These are phyloP conservation scores for Acanthococcus lagerstroemiae DNA, from an alignment of 2,888 invertebrate genomes.

Conservation along the genomic window DNA sequence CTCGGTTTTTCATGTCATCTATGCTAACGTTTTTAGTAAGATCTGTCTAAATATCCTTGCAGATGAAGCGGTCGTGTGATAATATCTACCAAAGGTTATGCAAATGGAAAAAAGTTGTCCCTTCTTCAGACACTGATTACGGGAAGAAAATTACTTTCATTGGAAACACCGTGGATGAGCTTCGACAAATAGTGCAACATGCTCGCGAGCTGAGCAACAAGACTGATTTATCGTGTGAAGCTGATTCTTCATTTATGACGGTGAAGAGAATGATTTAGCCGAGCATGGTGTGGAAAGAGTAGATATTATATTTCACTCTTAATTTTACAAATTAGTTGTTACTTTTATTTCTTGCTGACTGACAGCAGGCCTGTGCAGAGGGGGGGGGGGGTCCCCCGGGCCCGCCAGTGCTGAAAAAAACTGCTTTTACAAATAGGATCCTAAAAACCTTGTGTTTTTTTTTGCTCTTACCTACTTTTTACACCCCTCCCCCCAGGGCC, in stretches of 20 bases:
- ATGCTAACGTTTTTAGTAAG: not conserved
- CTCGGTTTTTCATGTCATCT: not conserved
- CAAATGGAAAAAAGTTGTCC: constrained; percentile 7
- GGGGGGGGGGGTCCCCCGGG: too few species aligned
- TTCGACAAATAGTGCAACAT: constrained; percentile 6
- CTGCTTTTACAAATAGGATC: too few species aligned
- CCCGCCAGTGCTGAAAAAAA: too few species aligned
- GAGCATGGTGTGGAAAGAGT: too few species aligned
- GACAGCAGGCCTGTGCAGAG: too few species aligned
- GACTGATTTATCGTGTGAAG: constrained; percentile 5
- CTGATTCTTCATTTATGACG: constrained; percentile 13
- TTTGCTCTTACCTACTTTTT: too few species aligned
- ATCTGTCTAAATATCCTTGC: not conserved
- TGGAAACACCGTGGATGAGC: constrained; percentile 9
- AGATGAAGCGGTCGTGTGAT: constrained; percentile 11
- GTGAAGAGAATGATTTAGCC: not conserved
- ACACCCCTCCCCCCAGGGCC: too few species aligned
- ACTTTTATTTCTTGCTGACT: too few species aligned
- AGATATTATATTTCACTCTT: too few species aligned
- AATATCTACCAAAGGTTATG: constrained; percentile 10
- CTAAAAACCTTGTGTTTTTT: not conserved
- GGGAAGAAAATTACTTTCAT: constrained; percentile 5
- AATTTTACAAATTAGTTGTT: too few species aligned
- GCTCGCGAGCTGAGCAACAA: constrained; percentile 6
- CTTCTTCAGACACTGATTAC: not conserved